A percentile compares a stretch with the other conserved stretches of the same genome.
These are phyloP conservation scores for Acanthopleura granulata DNA, from an alignment of 2,888 invertebrate genomes.

Conservation along the genomic window DNA sequence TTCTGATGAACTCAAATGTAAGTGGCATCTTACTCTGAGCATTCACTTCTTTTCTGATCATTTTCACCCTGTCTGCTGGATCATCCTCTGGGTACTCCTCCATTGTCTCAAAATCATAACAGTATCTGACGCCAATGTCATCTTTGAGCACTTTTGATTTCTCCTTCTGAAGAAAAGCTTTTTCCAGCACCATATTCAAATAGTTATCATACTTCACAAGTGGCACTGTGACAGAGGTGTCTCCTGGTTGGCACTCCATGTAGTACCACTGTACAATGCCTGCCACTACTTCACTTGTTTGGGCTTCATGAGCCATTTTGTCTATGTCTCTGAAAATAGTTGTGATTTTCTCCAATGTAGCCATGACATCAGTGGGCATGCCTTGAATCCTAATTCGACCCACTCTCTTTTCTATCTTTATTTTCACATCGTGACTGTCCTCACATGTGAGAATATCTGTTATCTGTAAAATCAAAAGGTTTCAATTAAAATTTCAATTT, in stretches of 20 bases:
- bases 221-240: slow-evolving; percentile 19
- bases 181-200: background rate
- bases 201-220: background rate
- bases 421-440: slow-evolving; percentile 23
- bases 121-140: background rate
- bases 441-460: background rate
- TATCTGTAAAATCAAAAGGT: background rate
- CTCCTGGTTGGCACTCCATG: slow-evolving; percentile 28
- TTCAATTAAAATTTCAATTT: too few relatives aligned
- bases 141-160: background rate
- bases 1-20: background rate
- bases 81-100: background rate
- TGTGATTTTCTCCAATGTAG: slow-evolving; percentile 31
- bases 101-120: background rate
- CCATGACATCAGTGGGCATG: slow-evolving; percentile 28
- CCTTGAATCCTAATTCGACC: slow-evolving; percentile 33
- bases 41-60: background rate
- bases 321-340: slow-evolving; percentile 28
- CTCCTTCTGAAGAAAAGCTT: background rate
- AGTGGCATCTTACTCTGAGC: background rate
- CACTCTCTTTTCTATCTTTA: slow-evolving; percentile 32
- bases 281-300: slow-evolving; percentile 31
- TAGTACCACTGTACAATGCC: slow-evolving; percentile 34
- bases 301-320: slow-evolving; percentile 27
- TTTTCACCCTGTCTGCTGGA: background rate